These are phyloP conservation scores for Yponomeuta malinellus DNA, from an alignment of 2,888 invertebrate species.

Conservation along the genomic window DNA sequence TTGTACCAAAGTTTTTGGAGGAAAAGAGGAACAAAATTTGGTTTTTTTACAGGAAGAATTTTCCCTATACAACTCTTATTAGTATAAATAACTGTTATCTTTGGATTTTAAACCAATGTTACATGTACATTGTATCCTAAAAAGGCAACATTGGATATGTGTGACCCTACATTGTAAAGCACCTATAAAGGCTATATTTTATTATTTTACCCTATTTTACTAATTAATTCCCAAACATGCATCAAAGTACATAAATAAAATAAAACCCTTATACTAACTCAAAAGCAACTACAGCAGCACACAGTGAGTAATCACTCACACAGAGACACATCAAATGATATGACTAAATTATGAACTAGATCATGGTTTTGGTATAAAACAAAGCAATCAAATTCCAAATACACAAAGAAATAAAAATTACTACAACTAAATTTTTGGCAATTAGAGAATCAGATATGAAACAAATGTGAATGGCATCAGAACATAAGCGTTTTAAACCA, in stretches of 20 bases:
- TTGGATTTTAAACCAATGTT: slow-evolving; percentile 62
- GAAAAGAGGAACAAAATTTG: neutral
- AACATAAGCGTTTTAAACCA: slow-evolving; percentile 5
- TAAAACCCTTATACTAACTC: slow-evolving; percentile 43
- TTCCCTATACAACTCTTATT: neutral
- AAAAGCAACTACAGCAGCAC: slow-evolving; percentile 70
- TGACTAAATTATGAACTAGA: slow-evolving; percentile 74
- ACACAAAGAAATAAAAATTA: slow-evolving; percentile 38
- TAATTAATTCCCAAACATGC: slow-evolving; percentile 56
- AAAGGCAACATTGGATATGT: slow-evolving; percentile 75
- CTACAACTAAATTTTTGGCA: slow-evolving; percentile 72
- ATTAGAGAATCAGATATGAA: slow-evolving; percentile 67
- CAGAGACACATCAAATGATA: slow-evolving; percentile 58
- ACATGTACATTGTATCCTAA: slow-evolving; percentile 51
- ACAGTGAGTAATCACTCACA: slow-evolving; percentile 56
- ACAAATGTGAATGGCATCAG: slow-evolving; percentile 39
- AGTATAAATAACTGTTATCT: slow-evolving; percentile 9
- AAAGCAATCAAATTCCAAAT: slow-evolving; percentile 44
- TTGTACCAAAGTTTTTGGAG: slow-evolving; percentile 48
- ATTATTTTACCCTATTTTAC: slow-evolving; percentile 36
- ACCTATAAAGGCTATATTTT: slow-evolving; percentile 57
- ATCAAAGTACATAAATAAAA: slow-evolving; percentile 56
- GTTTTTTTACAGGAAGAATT: neutral
- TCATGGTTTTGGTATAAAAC: slow-evolving; percentile 66
- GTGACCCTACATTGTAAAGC: slow-evolving; percentile 63